These are phyloP conservation scores for Trilocha varians DNA, from an alignment of 2,888 invertebrate genomes.

Conservation along the genomic window DNA sequence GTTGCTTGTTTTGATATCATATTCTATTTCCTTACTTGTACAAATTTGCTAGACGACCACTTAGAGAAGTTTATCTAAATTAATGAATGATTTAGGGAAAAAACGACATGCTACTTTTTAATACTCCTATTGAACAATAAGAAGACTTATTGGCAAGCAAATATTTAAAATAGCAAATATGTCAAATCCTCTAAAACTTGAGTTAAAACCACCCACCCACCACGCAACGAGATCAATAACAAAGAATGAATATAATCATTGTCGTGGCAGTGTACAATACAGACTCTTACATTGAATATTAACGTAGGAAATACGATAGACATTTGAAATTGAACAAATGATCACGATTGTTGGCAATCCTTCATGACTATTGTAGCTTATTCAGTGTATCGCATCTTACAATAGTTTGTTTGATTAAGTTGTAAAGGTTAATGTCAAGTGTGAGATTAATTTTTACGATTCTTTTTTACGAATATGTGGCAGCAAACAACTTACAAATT, in stretches of 20 bases:
- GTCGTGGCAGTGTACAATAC: neutral
- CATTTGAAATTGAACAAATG: neutral
- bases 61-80: neutral
- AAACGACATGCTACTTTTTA: neutral
- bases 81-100: neutral
- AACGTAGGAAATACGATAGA: neutral
- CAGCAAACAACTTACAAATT: slow-evolving; percentile 29
- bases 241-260: neutral
- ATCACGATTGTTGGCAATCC: neutral
- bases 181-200: neutral
- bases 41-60: neutral
- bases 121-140: neutral
- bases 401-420: neutral
- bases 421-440: slow-evolving; percentile 30
- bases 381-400: neutral
- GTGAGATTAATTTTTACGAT: no score
- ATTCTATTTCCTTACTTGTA: neutral
- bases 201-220: neutral
- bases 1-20: neutral
- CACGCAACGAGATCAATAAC: neutral
- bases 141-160: neutral
- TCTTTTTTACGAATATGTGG: slow-evolving; percentile 64
- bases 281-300: neutral
- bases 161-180: neutral
- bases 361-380: neutral